phyloP scores from a whole-genome alignment of 2,113 vertebrate genomes.

The Sinocyclocheilus anophthalmus region DNA sequence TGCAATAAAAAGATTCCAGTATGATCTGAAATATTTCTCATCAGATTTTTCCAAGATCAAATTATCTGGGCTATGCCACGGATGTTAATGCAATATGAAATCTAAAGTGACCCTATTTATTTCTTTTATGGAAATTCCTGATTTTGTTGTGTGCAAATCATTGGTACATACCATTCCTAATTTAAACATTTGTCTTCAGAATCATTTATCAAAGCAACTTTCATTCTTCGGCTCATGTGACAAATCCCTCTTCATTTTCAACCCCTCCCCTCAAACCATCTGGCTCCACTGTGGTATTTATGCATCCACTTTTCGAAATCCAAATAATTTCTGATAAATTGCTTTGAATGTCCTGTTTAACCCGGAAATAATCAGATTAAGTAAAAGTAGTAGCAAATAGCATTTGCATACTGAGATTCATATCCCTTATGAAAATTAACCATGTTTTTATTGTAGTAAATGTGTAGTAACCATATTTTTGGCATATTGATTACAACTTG shows the following conservation, averaged over 20 bases:
- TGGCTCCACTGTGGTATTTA: background rate
- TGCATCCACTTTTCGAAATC: background rate
- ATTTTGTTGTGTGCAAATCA: background rate
- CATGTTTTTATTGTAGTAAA: too few relatives aligned
- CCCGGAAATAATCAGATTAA: background rate
- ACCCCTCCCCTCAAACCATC: background rate
- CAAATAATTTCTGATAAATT: background rate
- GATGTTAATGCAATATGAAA: background rate
- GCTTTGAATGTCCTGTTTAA: background rate
- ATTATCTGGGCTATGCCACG: background rate
- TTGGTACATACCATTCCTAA: background rate
- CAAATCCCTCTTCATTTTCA: background rate
- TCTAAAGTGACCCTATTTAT: background rate
- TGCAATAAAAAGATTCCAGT: conserved; percentile 7
- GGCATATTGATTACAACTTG: too few relatives aligned
- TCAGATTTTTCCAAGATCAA: background rate
- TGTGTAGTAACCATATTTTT: too few relatives aligned
- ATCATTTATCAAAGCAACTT: background rate
- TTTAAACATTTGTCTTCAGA: background rate
- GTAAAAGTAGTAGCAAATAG: background rate
- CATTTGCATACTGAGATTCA: background rate
- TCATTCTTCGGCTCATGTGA: background rate
- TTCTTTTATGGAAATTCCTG: background rate
- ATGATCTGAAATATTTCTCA: conserved; percentile 6
- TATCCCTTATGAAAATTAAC: too few relatives aligned